These are phyloP conservation scores for Polymixis lichenea DNA, from an alignment of 2,888 invertebrate genomes.

Conservation along the genomic window DNA sequence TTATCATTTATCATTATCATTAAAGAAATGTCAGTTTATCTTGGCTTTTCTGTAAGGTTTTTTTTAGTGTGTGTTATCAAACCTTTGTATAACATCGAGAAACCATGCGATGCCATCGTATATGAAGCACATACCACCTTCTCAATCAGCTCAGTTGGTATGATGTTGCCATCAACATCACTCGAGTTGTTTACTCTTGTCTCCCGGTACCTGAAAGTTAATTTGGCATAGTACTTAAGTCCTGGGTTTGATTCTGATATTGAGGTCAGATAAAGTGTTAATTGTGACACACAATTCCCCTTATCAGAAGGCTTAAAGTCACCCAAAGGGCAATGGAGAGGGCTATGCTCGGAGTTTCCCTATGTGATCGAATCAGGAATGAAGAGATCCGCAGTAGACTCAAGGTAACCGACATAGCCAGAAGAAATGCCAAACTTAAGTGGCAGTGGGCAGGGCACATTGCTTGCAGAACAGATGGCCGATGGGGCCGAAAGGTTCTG, in stretches of 20 bases:
- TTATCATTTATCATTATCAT: too few relatives aligned
- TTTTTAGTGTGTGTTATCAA: neutral
- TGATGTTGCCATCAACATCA: constrained; percentile 34
- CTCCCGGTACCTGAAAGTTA: constrained; percentile 28
- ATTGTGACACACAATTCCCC: too few relatives aligned
- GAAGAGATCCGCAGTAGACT: too few relatives aligned
- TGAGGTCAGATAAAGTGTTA: neutral
- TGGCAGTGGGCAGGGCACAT: too few relatives aligned
- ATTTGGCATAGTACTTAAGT: neutral
- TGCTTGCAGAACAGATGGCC: too few relatives aligned
- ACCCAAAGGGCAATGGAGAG: too few relatives aligned
- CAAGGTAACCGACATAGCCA: too few relatives aligned
- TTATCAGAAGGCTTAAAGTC: too few relatives aligned
- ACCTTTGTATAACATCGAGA: constrained; percentile 82
- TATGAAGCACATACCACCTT: constrained; percentile 79
- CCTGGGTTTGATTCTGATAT: neutral
- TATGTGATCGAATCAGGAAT: too few relatives aligned
- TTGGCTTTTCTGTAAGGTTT: neutral
- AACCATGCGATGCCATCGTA: constrained; percentile 78
- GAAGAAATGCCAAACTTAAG: too few relatives aligned
- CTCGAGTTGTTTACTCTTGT: constrained; percentile 23
- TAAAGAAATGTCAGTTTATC: neutral
- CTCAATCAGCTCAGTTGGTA: constrained; percentile 42
- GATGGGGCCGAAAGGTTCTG: too few relatives aligned
- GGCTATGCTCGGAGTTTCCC: too few relatives aligned